phyloP scores from a whole-genome alignment of 2,797 vertebrate species.

The Hippoglossus hippoglossus region DNA sequence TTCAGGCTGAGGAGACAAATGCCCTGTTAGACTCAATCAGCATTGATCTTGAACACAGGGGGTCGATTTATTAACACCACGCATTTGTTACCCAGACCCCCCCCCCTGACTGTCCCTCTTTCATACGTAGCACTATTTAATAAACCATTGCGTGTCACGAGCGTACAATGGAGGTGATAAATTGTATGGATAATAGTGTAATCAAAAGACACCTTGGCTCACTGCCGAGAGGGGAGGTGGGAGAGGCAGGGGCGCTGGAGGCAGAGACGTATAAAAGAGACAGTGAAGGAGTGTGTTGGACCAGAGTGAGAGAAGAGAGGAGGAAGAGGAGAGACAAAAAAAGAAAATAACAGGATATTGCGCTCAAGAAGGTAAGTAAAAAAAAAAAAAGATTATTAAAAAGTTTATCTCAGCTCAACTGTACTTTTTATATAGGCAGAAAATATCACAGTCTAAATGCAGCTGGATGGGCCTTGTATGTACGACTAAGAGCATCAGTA shows the following conservation, averaged over 20 bases:
- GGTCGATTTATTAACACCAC: conserved; percentile 30
- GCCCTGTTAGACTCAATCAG: conserved; percentile 26
- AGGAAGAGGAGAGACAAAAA: conserved; percentile 14
- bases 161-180: conserved; percentile 41
- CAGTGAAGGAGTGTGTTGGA: conserved; percentile 50
- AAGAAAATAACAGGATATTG: conserved; percentile 6
- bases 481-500: background rate
- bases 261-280: conserved; percentile 66
- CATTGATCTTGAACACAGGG: conserved; percentile 24
- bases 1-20: conserved; percentile 26
- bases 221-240: conserved; percentile 39
- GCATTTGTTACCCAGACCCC: conserved; percentile 34
- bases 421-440: background rate
- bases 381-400: background rate
- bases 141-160: conserved; percentile 35
- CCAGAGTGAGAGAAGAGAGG: conserved; percentile 54
- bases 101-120: conserved; percentile 8
- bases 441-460: background rate
- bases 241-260: conserved; percentile 22
- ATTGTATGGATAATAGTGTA: conserved; percentile 44
- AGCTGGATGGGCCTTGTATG: background rate
- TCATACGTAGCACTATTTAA: conserved; percentile 40
- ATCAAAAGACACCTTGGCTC: conserved; percentile 53
- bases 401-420: background rate
- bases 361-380: conserved; percentile 58